A percentile compares a stretch with the other conserved stretches of the same genome.
phyloP scores from a whole-genome alignment of 2,888 invertebrate genomes.

The Lepidonotus clava region DNA sequence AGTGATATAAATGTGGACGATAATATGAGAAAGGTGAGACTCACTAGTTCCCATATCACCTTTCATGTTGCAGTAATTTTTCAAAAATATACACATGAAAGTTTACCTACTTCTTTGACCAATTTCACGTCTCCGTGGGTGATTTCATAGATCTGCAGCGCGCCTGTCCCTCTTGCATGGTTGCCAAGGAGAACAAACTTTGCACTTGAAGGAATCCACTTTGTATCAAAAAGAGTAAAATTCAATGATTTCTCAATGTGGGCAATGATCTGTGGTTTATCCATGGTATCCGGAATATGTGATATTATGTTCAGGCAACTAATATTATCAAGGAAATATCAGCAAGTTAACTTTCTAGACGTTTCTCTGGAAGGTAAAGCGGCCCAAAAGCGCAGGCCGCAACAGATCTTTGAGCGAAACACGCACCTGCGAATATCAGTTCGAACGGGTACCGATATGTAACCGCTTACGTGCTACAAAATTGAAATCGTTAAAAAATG shows the following conservation, averaged over 20 bases:
- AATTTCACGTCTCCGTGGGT: conserved; percentile 86
- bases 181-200: conserved; percentile 94
- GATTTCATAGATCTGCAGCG: conserved; percentile 85
- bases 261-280: conserved; percentile 94
- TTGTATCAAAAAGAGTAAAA: conserved; percentile 94
- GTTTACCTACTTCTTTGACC: conserved; percentile 81
- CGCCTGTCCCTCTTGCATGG: conserved; percentile 91
- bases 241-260: conserved; percentile 91
- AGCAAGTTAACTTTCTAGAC: neutral
- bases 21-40: neutral
- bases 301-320: neutral
- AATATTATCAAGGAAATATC: neutral
- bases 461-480: no score
- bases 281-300: conserved; percentile 80
- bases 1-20: neutral
- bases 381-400: neutral
- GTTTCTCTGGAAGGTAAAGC: neutral
- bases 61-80: no score
- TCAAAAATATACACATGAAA: neutral
- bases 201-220: conserved; percentile 97
- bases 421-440: neutral
- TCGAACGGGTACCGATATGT: neutral
- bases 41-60: no score
- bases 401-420: conserved; percentile 28
- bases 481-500: no score